Evolutionary conservation across 2,888 invertebrate species (phyloP).

Genomic region (Petrolisthes cinctipes): DNA sequence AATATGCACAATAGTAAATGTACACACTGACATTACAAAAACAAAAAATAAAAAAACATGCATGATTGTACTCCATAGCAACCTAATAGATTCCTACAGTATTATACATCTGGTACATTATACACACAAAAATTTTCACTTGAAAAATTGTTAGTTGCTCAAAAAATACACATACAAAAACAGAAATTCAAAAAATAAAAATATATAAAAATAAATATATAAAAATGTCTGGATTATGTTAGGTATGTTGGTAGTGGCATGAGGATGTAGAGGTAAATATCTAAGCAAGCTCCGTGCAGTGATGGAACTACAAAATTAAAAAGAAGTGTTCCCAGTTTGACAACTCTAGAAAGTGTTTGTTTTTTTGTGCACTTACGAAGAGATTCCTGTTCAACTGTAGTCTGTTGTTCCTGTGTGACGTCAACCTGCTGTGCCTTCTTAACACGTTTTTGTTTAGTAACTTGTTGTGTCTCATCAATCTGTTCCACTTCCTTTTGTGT

Average conservation of each 20-base stretch:
- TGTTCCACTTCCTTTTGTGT: constrained; percentile 11
- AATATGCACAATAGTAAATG: too few relatives aligned
- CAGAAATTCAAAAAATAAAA: neutral
- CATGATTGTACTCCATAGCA: too few relatives aligned
- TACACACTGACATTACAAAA: too few relatives aligned
- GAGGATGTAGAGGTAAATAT: neutral
- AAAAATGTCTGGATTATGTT: constrained; percentile 6
- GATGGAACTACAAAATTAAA: neutral
- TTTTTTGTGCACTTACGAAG: constrained; percentile 44
- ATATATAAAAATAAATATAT: neutral
- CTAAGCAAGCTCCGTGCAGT: constrained; percentile 18
- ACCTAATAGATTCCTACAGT: too few relatives aligned
- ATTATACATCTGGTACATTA: too few relatives aligned
- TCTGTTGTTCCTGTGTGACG: constrained; percentile 52
- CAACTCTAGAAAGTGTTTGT: neutral
- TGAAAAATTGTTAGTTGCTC: too few relatives aligned
- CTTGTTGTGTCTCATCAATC: constrained; percentile 40
- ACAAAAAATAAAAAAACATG: neutral
- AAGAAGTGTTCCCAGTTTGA: neutral
- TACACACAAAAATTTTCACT: too few relatives aligned
- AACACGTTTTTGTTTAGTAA: constrained; percentile 46
- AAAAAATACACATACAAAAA: neutral
- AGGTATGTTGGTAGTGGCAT: constrained; percentile 9
- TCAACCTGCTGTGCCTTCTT: constrained; percentile 43
- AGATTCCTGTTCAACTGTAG: constrained; percentile 42